Evolutionary conservation across 2,888 invertebrate species (phyloP), one percentile per base, ranked within the genome.

Genomic region (Gasteruption jaculator): DNA sequence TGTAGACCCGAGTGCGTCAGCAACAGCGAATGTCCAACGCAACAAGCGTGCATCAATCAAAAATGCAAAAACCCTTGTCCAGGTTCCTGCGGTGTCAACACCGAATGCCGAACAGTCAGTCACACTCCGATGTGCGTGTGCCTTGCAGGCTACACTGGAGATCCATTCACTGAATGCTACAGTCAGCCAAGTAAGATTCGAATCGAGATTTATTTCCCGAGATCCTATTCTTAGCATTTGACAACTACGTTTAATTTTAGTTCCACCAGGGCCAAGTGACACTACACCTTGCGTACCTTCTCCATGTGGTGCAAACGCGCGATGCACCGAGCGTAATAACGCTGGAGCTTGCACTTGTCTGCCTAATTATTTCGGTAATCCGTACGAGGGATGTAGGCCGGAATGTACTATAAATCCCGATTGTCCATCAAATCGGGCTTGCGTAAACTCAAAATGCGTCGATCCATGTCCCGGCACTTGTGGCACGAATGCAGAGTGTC

Each of bases 401-500:
- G 76, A 76, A 56, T 77, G 77, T 53, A 57, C 71, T 8, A 53
- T 73, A 6, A 76, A 74, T 56, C 65, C 73, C 2, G 77, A 76
- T 54, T 77, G 77, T 53, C 56, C 69, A 5, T 59, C 72, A 5
- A 72, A 71, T 51, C 63, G 63, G 49, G 79, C 82, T 4, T 85
- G 84, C 57, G 74, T 82, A 52, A 82, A 84, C 59, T 83, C 86
- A 67, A 83, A 79, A 68, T 91, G 91, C 68, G 74, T 75, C 59
- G 86, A 84, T 68, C 90, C 91, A 40, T 91, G 91, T 63, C 82
- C 81, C 44, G 89, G 89, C 31, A 85, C 86, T 36, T 91, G 91
- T 60, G 90, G 86, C 12, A 69, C 76, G 29, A 73, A 73, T 51
- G 68, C 73, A 1, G 61, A 65, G 21, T 75, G 75, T 46, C 68